Conservation (phyloP, 2,888 invertebrate species). For the Acronicta psi region DNA sequence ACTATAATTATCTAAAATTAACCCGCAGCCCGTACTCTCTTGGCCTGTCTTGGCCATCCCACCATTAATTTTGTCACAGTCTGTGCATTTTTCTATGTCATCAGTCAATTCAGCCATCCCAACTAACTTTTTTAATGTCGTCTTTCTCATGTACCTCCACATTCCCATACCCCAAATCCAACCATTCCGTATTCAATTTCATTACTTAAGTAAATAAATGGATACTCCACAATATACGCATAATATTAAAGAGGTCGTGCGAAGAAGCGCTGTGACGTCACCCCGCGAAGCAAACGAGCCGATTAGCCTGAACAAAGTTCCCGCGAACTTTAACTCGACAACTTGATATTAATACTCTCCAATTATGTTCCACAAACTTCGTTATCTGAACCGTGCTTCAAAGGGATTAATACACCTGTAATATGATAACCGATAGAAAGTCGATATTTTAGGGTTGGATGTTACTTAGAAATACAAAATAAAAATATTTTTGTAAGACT, state of each 20-base stretch:
- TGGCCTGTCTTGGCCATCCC: too few relatives aligned
- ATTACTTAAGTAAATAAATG: background rate
- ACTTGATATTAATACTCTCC: slow-evolving; percentile 78
- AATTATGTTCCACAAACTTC: slow-evolving; percentile 72
- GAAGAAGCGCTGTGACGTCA: slow-evolving; percentile 41
- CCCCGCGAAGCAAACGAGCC: slow-evolving; percentile 53
- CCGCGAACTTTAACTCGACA: slow-evolving; percentile 68
- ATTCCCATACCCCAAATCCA: background rate
- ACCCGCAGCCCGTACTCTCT: too few relatives aligned
- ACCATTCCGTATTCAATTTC: background rate
- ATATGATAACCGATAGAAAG: slow-evolving; percentile 38
- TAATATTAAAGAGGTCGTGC: slow-evolving; percentile 20
- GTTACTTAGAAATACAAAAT: slow-evolving; percentile 4
- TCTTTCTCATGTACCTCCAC: too few relatives aligned
- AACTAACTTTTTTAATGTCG: too few relatives aligned
- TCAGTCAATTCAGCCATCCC: too few relatives aligned
- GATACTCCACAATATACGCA: slow-evolving; percentile 4
- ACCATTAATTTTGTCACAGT: too few relatives aligned
- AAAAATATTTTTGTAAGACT: too few relatives aligned
- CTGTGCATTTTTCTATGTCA: too few relatives aligned
- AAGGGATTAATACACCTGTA: slow-evolving; percentile 59
- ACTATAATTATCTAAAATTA: slow-evolving; percentile 11
- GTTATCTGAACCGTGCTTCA: slow-evolving; percentile 68
- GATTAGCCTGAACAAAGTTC: slow-evolving; percentile 72
- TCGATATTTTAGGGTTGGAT: slow-evolving; percentile 13